Evolutionary conservation across 2,888 invertebrate species (phyloP).

Genomic region (Volucella inanis): DNA sequence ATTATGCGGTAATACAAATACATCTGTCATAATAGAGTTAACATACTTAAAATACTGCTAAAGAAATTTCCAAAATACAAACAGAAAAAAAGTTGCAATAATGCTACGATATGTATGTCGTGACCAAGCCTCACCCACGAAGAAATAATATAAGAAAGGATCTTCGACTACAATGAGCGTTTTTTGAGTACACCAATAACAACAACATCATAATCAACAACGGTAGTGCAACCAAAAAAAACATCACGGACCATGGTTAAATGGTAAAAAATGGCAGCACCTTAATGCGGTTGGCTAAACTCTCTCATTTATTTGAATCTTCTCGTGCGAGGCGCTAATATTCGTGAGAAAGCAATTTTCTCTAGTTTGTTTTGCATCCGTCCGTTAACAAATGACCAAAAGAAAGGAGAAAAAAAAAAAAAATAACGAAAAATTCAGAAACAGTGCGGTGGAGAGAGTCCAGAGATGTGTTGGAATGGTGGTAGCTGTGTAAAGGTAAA

Average conservation of each 20-base stretch:
- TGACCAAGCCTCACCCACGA: conserved; percentile 30
- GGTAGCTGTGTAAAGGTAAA: conserved; percentile 25
- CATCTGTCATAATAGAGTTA: conserved; percentile 3
- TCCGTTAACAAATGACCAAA: conserved; percentile 45
- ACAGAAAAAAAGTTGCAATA: no score
- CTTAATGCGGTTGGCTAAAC: conserved; percentile 51
- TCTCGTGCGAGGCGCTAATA: conserved; percentile 62
- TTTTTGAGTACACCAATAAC: conserved; percentile 5
- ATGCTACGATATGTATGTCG: neutral
- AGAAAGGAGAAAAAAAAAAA: neutral
- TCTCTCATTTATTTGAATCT: conserved; percentile 61
- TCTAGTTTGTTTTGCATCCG: conserved; percentile 26
- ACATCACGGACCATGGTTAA: conserved; percentile 1
- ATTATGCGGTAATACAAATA: no score
- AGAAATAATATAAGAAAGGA: conserved; percentile 33
- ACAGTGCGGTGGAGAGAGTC: neutral
- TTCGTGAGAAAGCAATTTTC: conserved; percentile 68
- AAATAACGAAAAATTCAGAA: neutral
- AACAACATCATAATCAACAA: conserved; percentile 10
- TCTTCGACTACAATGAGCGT: conserved; percentile 15
- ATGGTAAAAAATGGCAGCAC: conserved; percentile 48
- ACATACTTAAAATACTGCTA: conserved; percentile 3
- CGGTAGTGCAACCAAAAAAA: neutral
- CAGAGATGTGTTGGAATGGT: neutral
- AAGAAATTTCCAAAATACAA: conserved; percentile 5